A percentile compares a stretch with the other conserved stretches of the same genome.
phyloP scores from a whole-genome alignment of 2,113 vertebrate genomes.

The Lathamus discolor region DNA sequence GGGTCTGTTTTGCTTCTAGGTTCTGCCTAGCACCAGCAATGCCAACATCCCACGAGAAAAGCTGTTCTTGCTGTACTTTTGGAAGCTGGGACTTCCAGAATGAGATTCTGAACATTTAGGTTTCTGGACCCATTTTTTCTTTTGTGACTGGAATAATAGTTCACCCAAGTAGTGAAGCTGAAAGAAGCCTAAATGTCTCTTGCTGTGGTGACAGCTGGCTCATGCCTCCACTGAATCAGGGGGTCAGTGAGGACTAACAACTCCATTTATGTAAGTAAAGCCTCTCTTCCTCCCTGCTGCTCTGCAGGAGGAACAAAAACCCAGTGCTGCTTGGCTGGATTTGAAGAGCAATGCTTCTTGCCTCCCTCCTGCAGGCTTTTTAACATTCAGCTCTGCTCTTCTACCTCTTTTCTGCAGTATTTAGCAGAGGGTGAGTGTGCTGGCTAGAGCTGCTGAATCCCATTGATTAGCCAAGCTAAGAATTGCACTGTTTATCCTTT shows the following conservation, averaged over 20 bases:
- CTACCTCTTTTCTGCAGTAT: neutral
- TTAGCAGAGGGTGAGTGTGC: neutral
- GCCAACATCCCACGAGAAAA: constrained; percentile 61
- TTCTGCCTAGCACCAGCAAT: constrained; percentile 58
- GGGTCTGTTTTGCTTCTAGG: constrained; percentile 47
- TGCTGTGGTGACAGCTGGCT: neutral
- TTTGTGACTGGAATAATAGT: neutral
- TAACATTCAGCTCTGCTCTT: constrained; percentile 14
- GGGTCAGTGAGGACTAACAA: neutral
- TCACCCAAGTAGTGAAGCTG: neutral
- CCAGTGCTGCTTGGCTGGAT: neutral
- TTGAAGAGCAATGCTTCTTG: neutral
- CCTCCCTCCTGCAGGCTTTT: constrained; percentile 27
- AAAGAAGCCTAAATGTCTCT: neutral
- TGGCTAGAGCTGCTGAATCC: neutral
- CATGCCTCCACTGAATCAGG: neutral
- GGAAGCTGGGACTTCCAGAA: constrained; percentile 50
- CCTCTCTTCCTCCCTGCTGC: neutral
- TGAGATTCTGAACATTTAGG: neutral
- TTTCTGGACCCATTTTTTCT: neutral
- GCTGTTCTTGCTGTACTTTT: constrained; percentile 62
- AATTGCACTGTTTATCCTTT: neutral
- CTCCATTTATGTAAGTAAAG: neutral
- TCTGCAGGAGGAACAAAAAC: neutral
- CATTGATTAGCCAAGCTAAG: neutral